These are phyloP conservation scores for Tympanuchus pallidicinctus DNA, from an alignment of 2,113 vertebrate genomes.

Conservation along the genomic window DNA sequence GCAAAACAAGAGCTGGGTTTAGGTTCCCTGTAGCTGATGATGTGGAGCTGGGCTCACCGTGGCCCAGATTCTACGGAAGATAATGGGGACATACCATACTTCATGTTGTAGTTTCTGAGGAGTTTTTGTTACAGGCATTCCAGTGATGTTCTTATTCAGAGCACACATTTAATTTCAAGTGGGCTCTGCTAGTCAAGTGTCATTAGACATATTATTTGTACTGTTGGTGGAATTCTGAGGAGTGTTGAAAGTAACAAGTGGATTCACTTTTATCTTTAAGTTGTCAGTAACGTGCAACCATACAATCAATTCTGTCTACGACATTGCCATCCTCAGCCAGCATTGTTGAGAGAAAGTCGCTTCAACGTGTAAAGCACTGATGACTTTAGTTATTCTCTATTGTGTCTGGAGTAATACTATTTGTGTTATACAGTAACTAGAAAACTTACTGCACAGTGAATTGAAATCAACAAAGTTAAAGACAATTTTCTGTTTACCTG, in stretches of 20 bases:
- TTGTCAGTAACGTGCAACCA: conserved; percentile 5
- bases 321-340: conserved; percentile 2
- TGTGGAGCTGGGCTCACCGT: not conserved
- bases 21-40: not conserved
- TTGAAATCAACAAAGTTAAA: not conserved
- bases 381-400: conserved; percentile 2
- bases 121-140: conserved; percentile 29
- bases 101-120: not conserved
- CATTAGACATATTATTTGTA: conserved; percentile 67
- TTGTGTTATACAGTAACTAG: not conserved
- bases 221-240: conserved; percentile 56
- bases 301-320: not conserved
- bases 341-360: conserved; percentile 18
- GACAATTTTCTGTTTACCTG: not conserved
- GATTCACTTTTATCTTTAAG: conserved; percentile 51
- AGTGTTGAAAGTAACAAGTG: conserved; percentile 54
- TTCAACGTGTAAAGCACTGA: not conserved
- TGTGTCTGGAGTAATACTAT: not conserved
- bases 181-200: conserved; percentile 42
- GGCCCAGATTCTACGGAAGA: not conserved
- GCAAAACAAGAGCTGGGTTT: not conserved
- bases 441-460: not conserved
- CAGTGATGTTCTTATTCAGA: conserved; percentile 35
- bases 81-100: not conserved
- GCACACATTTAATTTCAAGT: conserved; percentile 47